These are phyloP conservation scores for Oscheius sp. DNA, from an alignment of 2,888 invertebrate species.

Conservation along the genomic window DNA sequence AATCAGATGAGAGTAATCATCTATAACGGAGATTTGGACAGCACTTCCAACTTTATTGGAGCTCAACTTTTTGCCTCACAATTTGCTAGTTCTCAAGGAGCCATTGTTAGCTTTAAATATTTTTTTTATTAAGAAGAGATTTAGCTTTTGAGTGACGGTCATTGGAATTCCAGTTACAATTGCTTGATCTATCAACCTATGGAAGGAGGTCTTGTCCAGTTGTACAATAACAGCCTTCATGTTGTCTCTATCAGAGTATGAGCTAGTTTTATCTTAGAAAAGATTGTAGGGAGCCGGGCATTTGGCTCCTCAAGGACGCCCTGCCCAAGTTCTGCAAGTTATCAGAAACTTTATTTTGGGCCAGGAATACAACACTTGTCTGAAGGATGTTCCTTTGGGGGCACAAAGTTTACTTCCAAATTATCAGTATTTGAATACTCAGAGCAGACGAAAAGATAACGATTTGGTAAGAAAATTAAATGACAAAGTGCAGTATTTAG, in stretches of 20 bases:
- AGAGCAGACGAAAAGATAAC: slow-evolving; percentile 26
- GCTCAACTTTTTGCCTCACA: slow-evolving; percentile 52
- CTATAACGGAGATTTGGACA: slow-evolving; percentile 59
- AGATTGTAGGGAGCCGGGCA: slow-evolving; percentile 47
- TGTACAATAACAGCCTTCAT: slow-evolving; percentile 35
- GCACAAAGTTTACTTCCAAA: slow-evolving; percentile 36
- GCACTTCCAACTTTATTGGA: slow-evolving; percentile 46
- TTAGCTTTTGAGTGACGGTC: slow-evolving; percentile 33
- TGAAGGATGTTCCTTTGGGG: slow-evolving; percentile 39
- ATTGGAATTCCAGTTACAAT: slow-evolving; percentile 46
- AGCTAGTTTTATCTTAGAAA: neutral
- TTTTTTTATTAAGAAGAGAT: neutral
- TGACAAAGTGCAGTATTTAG: neutral
- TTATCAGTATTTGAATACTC: slow-evolving; percentile 31
- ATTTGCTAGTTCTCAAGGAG: slow-evolving; percentile 26
- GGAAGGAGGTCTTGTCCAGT: slow-evolving; percentile 40
- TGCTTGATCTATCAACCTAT: slow-evolving; percentile 37
- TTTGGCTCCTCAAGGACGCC: slow-evolving; percentile 40
- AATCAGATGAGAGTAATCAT: slow-evolving; percentile 41
- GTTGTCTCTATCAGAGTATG: slow-evolving; percentile 39
- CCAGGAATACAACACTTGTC: slow-evolving; percentile 39
- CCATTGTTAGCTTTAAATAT: slow-evolving; percentile 4
- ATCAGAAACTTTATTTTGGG: slow-evolving; percentile 39
- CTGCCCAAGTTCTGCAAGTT: slow-evolving; percentile 46
- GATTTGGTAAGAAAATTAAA: slow-evolving; percentile 33